phyloP scores from a whole-genome alignment of 2,797 vertebrate genomes.

The Sphenodon punctatus region DNA sequence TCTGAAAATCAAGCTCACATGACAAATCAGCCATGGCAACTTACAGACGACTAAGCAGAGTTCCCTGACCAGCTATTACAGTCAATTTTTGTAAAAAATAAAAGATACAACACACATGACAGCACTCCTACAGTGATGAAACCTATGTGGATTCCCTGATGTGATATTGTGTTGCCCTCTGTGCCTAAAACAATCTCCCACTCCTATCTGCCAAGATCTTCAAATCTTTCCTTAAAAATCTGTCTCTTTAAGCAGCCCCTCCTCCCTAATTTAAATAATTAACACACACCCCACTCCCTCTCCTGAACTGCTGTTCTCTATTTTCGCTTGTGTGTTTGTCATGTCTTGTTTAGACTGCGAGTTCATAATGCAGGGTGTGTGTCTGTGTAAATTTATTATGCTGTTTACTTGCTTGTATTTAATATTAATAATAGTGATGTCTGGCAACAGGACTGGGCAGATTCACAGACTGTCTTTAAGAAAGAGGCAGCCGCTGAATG shows the following conservation, averaged over 20 bases:
- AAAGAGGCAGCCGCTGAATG: constrained; percentile 50
- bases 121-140: background rate
- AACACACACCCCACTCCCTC: background rate
- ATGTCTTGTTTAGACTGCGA: constrained; percentile 34
- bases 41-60: background rate
- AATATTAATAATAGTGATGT: constrained; percentile 41
- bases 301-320: constrained; percentile 26
- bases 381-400: constrained; percentile 44
- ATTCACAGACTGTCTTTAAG: constrained; percentile 41
- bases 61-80: background rate
- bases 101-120: background rate
- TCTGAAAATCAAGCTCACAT: background rate
- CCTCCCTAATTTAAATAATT: constrained; percentile 2
- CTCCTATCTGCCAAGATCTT: background rate
- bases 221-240: background rate
- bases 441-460: constrained; percentile 36
- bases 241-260: background rate
- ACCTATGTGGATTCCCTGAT: constrained; percentile 24
- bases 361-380: constrained; percentile 32
- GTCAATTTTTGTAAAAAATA: background rate
- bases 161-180: background rate
- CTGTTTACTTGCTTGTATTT: constrained; percentile 38
- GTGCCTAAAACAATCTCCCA: background rate
- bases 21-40: background rate
- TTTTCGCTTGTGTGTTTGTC: constrained; percentile 53